Base-by-base conservation (phyloP, 2,113 vertebrate genomes). In the Nerophis lumbriciformis region DNA sequence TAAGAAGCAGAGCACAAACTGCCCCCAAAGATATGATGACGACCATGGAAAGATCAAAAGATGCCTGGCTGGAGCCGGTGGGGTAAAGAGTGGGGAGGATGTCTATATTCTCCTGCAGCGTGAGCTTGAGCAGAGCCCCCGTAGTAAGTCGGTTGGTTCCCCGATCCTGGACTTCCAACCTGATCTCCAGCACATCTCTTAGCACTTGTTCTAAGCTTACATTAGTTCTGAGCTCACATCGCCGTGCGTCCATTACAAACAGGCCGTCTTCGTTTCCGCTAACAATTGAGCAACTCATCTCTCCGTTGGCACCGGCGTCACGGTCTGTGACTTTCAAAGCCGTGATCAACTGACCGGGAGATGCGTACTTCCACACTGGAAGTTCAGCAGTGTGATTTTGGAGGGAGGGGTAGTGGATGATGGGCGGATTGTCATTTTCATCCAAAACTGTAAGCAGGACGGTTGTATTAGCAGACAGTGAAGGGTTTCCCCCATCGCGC, bases 11-110 rank as follows among this genome's bases (percentile, higher is more conserved):
- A 0, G 91, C 91, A 58, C 97, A 99, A 58, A 99, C 93, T 0
- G 93, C 95, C 11, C 90, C 94, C 53, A 99, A 83, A 48, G 95
- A 98, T 74, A 98, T 96, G 66, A 99, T 99, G 0, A 97, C 93
- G 37, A 98, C 94, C 90, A 94, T 94, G 48, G 97, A 98, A 56
- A 95, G 88, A 63, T 98, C 97, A 53, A 94, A 73, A 0, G 91
- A 76, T 3, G 90, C 76, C 5, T 92, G 93, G 77, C 89, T 92
- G 48, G 90, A 75, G 57, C 92, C 90, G 0, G 93, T 93, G 28
- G 92, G 89, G 66, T 92, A 79, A 52, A 92, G 87, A 0, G 91
- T 88, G n/a, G 92, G 88, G 0, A 90, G 80, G 61, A 92, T 86
- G 58, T 94, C 94, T 70, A 94, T 89, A 42, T 77, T 89, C 65